These are phyloP conservation scores for Luffia ferchaultella DNA, from an alignment of 2,888 invertebrate genomes.

Conservation along the genomic window DNA sequence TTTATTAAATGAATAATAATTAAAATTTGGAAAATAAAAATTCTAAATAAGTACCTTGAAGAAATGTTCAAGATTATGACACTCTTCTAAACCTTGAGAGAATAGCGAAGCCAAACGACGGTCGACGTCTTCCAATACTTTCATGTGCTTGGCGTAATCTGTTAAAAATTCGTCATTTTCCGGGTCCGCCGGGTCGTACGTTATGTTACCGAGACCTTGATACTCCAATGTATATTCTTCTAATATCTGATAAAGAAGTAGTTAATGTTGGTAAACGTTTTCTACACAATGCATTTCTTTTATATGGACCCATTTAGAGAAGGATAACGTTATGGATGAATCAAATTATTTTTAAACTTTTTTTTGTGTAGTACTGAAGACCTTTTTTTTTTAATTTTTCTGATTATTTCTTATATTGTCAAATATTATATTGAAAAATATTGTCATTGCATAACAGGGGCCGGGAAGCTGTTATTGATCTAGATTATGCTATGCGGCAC, in stretches of 20 bases:
- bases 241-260: constrained; percentile 27
- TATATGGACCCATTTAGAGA: too few species aligned
- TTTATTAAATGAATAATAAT: neutral
- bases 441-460: too few species aligned
- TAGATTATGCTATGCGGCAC: too few species aligned
- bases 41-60: constrained; percentile 33
- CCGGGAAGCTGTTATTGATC: too few species aligned
- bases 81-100: constrained; percentile 83
- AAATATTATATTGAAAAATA: too few species aligned
- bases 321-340: too few species aligned
- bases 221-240: constrained; percentile 43
- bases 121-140: constrained; percentile 75
- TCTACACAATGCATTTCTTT: too few species aligned
- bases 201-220: constrained; percentile 54
- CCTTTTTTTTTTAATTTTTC: too few species aligned
- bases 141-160: constrained; percentile 71
- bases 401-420: too few species aligned
- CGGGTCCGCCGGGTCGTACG: constrained; percentile 80
- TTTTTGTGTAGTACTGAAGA: too few species aligned
- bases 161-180: constrained; percentile 69
- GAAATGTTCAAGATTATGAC: constrained; percentile 54
- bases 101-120: constrained; percentile 81
- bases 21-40: neutral
- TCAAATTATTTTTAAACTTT: too few species aligned
- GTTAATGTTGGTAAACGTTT: too few species aligned